Percentiles rank a stretch among this genome's conserved stretches.
phyloP scores from a whole-genome alignment of 2,797 vertebrate genomes.

The Hippopotamyrus pictus region DNA sequence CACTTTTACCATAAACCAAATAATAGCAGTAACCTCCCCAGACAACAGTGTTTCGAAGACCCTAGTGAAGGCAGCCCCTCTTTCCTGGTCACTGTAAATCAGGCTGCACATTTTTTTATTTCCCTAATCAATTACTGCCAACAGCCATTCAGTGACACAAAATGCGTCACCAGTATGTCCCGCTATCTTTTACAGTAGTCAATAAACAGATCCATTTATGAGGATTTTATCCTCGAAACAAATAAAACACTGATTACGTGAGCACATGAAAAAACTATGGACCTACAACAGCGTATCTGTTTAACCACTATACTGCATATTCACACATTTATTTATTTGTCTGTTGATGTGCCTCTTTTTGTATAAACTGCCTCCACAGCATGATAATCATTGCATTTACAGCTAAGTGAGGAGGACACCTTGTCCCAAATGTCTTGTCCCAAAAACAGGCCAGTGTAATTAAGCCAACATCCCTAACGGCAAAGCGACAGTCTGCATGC shows the following conservation, averaged over 20 bases:
- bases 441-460: background rate
- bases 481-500: background rate
- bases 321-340: background rate
- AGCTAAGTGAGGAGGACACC: background rate
- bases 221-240: background rate
- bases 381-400: background rate
- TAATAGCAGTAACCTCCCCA: background rate
- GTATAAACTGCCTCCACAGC: background rate
- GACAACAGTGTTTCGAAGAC: background rate
- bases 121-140: background rate
- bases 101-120: background rate
- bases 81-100: background rate
- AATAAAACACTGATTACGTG: background rate
- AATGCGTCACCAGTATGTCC: background rate
- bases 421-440: background rate
- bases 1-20: background rate
- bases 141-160: background rate
- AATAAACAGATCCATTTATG: background rate
- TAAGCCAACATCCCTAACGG: background rate
- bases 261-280: background rate
- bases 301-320: background rate
- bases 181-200: background rate
- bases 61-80: background rate
- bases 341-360: background rate
- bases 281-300: background rate